phyloP scores from a whole-genome alignment of 2,113 vertebrate genomes.

The Brienomyrus longianalis region DNA sequence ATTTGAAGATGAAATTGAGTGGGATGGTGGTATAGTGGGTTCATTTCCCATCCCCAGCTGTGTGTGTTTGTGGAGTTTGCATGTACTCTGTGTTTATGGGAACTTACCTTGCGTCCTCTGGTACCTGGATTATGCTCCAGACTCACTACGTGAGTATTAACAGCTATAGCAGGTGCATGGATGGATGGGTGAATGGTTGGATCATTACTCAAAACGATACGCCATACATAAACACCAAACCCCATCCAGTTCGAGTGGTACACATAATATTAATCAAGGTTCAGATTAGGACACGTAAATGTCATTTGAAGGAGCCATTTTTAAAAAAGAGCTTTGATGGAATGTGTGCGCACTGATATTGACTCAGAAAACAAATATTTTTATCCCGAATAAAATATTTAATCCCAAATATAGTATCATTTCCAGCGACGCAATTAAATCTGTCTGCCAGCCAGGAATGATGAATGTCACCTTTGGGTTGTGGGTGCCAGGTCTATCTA shows the following conservation, averaged over 20 bases:
- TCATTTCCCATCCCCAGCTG: neutral
- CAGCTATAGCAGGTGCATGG: neutral
- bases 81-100: neutral
- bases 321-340: neutral
- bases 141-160: neutral
- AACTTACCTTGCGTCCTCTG: neutral
- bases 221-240: neutral
- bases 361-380: constrained; percentile 33
- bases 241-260: neutral
- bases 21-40: neutral
- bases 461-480: constrained; percentile 49
- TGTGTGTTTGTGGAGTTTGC: neutral
- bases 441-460: constrained; percentile 43
- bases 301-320: constrained; percentile 1
- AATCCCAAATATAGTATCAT: constrained; percentile 36
- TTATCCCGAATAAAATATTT: constrained; percentile 34
- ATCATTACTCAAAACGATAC: neutral
- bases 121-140: neutral
- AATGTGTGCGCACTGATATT: constrained; percentile 25
- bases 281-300: neutral
- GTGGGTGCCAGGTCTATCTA: constrained; percentile 34
- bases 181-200: neutral
- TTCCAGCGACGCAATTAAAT: constrained; percentile 61
- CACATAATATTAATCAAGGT: neutral
- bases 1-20: neutral